A percentile compares a stretch with the other conserved stretches of the same genome.
phyloP scores from a whole-genome alignment of 2,113 vertebrate genomes.

The Neotoma lepida region DNA sequence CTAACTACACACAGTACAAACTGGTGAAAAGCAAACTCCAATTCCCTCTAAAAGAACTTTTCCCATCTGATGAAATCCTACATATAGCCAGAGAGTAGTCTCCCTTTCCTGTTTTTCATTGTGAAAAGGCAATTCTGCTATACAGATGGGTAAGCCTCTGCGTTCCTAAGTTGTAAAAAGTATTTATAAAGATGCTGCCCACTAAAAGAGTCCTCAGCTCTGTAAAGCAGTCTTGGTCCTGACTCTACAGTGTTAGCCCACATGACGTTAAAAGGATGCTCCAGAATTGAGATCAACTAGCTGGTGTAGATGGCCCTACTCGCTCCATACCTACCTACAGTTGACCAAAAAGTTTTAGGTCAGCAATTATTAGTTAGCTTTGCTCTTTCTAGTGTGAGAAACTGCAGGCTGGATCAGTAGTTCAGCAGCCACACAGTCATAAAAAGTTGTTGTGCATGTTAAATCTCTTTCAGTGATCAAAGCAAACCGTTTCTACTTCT shows the following conservation, averaged over 20 bases:
- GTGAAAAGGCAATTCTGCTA: conserved; percentile 71
- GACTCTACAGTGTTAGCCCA: background rate
- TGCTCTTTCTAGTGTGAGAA: conserved; percentile 83
- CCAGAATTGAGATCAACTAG: conserved; percentile 77
- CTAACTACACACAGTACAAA: conserved; percentile 68
- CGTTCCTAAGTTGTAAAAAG: conserved; percentile 48
- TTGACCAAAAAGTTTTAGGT: conserved; percentile 80
- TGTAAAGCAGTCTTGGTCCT: conserved; percentile 36
- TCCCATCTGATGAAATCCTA: conserved; percentile 62
- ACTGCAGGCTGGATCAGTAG: conserved; percentile 83
- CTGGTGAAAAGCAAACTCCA: conserved; percentile 56
- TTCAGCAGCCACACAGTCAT: conserved; percentile 88
- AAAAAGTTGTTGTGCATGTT: conserved; percentile 90
- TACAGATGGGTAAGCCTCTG: conserved; percentile 72
- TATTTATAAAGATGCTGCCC: conserved; percentile 60
- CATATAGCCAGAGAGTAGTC: conserved; percentile 54
- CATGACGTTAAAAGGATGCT: conserved; percentile 68
- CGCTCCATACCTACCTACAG: conserved; percentile 74
- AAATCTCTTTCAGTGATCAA: conserved; percentile 86
- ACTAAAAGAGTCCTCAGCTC: conserved; percentile 28
- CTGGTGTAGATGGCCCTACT: conserved; percentile 70
- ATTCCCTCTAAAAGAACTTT: conserved; percentile 53
- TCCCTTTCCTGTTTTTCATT: conserved; percentile 65
- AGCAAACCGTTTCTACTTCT: conserved; percentile 88
- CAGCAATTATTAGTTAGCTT: conserved; percentile 79